Percentiles rank a stretch among this genome's conserved stretches.
phyloP scores from a whole-genome alignment of 2,888 invertebrate species.

The Drosophila peninsularis region DNA sequence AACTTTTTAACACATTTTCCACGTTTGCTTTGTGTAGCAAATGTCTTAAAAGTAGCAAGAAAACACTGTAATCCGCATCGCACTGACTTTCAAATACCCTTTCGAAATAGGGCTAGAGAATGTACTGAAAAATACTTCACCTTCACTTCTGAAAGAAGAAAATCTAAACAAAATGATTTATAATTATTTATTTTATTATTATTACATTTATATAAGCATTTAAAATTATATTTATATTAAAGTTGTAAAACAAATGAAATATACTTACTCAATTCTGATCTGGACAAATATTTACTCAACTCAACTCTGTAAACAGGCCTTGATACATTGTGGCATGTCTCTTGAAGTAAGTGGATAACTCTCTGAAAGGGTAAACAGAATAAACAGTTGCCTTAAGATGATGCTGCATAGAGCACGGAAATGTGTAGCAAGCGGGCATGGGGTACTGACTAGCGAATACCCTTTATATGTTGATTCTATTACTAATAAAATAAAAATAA shows the following conservation, averaged over 20 bases:
- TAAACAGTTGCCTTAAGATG: not conserved
- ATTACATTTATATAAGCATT: too few species aligned
- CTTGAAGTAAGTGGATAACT: not conserved
- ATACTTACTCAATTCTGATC: not conserved
- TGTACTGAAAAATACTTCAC: too few species aligned
- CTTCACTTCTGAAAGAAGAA: too few species aligned
- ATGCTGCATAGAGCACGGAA: not conserved
- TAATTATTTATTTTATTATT: too few species aligned
- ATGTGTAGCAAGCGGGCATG: not conserved
- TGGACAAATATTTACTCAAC: not conserved
- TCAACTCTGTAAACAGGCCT: not conserved
- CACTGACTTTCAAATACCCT: not conserved
- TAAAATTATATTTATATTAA: too few species aligned
- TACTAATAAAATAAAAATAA: not conserved
- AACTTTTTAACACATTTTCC: constrained; percentile 69
- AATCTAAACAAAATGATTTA: too few species aligned
- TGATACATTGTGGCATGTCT: not conserved
- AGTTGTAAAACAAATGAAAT: not conserved
- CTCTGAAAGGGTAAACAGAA: not conserved
- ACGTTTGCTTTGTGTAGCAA: constrained; percentile 66
- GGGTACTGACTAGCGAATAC: not conserved
- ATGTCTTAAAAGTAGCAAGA: constrained; percentile 47
- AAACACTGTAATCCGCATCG: not conserved
- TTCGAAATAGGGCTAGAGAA: too few species aligned
- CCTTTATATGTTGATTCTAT: not conserved